These are phyloP conservation scores for Pemphredon lugubris DNA, from an alignment of 2,888 invertebrate species.

Conservation along the genomic window DNA sequence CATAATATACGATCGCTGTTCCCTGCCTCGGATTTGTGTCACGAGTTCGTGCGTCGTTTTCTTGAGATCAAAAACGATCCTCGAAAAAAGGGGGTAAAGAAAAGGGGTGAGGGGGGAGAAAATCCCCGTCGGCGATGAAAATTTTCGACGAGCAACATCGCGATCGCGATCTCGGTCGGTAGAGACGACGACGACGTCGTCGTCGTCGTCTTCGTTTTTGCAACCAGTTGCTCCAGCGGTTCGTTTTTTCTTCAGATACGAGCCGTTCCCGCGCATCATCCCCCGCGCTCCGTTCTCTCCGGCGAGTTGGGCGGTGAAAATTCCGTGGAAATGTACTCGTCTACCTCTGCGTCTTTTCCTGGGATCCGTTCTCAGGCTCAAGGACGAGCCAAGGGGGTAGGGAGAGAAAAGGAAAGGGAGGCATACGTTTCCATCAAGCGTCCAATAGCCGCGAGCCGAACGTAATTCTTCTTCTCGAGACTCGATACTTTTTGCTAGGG, in stretches of 20 bases:
- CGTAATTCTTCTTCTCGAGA: constrained; percentile 54
- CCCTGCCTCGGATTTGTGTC: too few relatives aligned
- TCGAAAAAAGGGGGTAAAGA: too few relatives aligned
- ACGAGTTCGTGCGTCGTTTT: too few relatives aligned
- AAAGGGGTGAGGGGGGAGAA: too few relatives aligned
- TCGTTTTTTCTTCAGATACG: constrained; percentile 14
- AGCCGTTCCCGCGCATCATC: background rate
- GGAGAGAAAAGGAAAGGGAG: too few relatives aligned
- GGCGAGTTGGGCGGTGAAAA: constrained; percentile 2
- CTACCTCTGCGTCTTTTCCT: background rate
- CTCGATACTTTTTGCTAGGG: constrained; percentile 32
- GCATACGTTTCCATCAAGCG: constrained; percentile 56
- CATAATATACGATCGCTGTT: too few relatives aligned
- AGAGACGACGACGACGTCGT: too few relatives aligned
- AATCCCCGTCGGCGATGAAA: too few relatives aligned
- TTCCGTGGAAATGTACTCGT: constrained; percentile 6
- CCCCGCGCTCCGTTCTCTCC: background rate
- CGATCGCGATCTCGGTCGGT: background rate
- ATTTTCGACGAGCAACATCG: background rate
- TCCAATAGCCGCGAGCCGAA: constrained; percentile 61
- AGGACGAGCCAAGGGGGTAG: constrained; percentile 18
- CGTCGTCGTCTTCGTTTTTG: constrained; percentile 29
- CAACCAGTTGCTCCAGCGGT: constrained; percentile 61
- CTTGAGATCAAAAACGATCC: too few relatives aligned
- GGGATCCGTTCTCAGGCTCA: constrained; percentile 4